Evolutionary conservation across 2,797 vertebrate species (phyloP), one percentile per base, ranked within the genome.

Genomic region (Anisognathus igniventris): DNA sequence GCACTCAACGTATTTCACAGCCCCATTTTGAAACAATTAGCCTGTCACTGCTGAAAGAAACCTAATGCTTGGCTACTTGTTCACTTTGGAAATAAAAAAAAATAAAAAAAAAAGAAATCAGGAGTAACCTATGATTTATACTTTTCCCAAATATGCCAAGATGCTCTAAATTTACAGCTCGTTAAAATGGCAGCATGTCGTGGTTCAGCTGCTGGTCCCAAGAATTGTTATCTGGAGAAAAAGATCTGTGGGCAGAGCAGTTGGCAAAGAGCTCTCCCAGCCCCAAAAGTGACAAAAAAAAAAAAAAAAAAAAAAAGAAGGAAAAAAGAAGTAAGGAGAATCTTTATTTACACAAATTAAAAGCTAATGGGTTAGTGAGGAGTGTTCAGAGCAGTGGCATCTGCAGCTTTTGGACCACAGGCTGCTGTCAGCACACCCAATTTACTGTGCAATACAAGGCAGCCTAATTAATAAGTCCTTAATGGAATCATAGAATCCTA

Each of bases 151-250:
- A 47, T 31, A 39, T 16, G 73, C 75, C 77, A 78, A 73, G 68
- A 84, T 90, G 95, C 87, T 95, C 92, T 77, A 89, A 90, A 86
- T 84, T 71, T 86, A 90, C 92, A 87, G 86, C 85, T 92, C 64
- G 10, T 89, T 91, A 83, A 90, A 86, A 85, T 37, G 48, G 90
- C 91, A 89, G 57, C 12, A 0, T 73, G 74, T 53, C 23, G 10
- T 14, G 65, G 66, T 92, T 90, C 86, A 82, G 67, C 89, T 93
- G 77, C 86, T 76, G 50, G 33, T 44, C 68, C 65, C 39, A 42
- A 45, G 45, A 77, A 86, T 80, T 85, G 45, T 91, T 72, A 91
- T 56, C 31, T 66, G 76, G 30, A 80, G 35, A 45, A 80, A 57
- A 11, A 75, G 42, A 61, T 68, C 50, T 85, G 47, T 24, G 50